A percentile compares a stretch with the other conserved stretches of the same genome.
These are phyloP conservation scores for Aix galericulata DNA, from an alignment of 2,113 vertebrate genomes.

Conservation along the genomic window DNA sequence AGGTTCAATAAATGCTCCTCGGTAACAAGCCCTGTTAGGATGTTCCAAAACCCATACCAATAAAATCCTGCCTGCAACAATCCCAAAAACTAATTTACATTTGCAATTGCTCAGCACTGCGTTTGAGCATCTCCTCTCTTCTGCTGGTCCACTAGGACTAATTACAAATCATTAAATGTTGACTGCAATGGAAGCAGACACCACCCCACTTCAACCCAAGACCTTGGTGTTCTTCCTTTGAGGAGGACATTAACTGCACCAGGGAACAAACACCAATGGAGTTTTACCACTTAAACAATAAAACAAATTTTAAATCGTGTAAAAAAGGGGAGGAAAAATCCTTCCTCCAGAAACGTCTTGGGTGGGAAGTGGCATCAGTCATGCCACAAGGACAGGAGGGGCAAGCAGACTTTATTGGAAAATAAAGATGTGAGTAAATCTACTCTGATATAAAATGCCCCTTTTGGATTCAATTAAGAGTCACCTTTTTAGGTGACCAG, in stretches of 20 bases:
- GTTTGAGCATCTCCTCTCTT: conserved; percentile 25
- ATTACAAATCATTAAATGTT: conserved; percentile 28
- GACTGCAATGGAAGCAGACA: neutral
- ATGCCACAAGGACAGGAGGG: conserved; percentile 27
- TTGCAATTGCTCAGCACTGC: neutral
- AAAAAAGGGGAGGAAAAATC: neutral
- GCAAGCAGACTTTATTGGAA: conserved; percentile 39
- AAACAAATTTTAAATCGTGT: neutral
- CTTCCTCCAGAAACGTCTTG: conserved; percentile 34
- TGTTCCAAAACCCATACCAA: neutral
- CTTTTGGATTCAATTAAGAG: conserved; percentile 63
- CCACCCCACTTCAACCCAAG: neutral
- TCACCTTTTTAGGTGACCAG: conserved; percentile 54
- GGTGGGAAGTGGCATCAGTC: conserved; percentile 46
- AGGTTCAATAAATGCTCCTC: neutral
- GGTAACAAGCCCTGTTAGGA: neutral
- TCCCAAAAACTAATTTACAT: neutral
- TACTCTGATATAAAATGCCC: conserved; percentile 56
- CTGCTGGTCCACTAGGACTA: neutral
- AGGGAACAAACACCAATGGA: neutral
- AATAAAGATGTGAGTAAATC: conserved; percentile 62
- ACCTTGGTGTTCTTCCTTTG: neutral
- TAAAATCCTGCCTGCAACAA: neutral
- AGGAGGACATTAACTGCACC: neutral
- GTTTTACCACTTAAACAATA: neutral